Evolutionary conservation across 2,888 invertebrate species (phyloP), one percentile per base, ranked within the genome.

Genomic region (Antitype chi): DNA sequence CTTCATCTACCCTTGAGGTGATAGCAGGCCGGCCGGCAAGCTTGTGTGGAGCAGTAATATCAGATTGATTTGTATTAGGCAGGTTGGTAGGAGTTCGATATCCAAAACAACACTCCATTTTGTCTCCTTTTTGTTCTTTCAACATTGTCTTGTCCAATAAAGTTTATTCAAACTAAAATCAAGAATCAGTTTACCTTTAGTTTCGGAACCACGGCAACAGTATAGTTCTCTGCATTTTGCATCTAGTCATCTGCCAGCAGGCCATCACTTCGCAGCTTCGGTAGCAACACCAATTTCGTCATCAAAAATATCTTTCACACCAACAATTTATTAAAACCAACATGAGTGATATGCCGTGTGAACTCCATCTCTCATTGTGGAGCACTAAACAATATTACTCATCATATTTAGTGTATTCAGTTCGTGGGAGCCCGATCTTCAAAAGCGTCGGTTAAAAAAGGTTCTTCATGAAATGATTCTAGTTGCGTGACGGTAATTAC

Each of bases 401-500:
- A 88, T 89, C 86, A 89, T 82, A 86, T 80, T 80, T 80, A 67
- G 80, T 76, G 64, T 82, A 82, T 88, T 87, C 80, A 78, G 80
- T 72, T 85, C 91, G 91, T 91, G 91, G 90, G 91, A 89, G 83
- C 69, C 71, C 79, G 78, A 88, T 89, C 87, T 85, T 84, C 81
- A 79, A 88, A 87, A 87, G 75, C 68, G 81, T 85, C 80, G 76
- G 87, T 87, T 89, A 90, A 89, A 89, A 89, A 90, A 91, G 87
- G 89, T 87, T 84, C 85, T 86, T 87, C 86, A 85, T 88, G 84
- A 84, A 85, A 85, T 84, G 88, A 87, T 88, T 84, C 82, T 81
- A 84, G 88, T 92, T 93, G 95, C 95, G 95, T 95, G 95, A 92
- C 91, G 90, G 85, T 94, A 95, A 95, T 95, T 93, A 93, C 90